Evolutionary conservation across 1,140 invertebrate species (phyloP).

Genomic region (Heliconius nattereri): DNA sequence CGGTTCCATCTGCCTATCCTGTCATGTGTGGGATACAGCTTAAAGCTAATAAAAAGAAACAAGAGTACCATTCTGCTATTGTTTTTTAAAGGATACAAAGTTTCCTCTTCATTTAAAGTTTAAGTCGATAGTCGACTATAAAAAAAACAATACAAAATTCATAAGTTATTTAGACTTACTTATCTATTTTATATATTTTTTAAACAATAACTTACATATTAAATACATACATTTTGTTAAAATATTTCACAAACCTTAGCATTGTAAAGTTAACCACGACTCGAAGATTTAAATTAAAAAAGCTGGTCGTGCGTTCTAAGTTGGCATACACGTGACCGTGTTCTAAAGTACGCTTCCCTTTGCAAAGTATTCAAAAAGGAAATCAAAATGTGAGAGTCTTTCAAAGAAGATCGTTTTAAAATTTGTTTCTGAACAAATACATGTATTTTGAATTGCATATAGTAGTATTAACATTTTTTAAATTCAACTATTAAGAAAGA

Average conservation of each 20-base stretch:
- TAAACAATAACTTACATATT: neutral
- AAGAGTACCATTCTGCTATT: no score
- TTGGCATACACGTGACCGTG: neutral
- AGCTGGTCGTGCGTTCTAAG: neutral
- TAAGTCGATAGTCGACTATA: no score
- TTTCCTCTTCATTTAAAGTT: no score
- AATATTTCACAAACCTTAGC: neutral
- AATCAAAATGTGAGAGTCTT: neutral
- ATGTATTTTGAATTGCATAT: neutral
- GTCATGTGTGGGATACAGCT: no score
- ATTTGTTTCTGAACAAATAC: neutral
- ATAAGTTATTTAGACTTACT: no score
- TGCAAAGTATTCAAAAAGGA: neutral
- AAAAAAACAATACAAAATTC: no score
- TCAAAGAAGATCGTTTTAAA: neutral
- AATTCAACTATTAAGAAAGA: no score
- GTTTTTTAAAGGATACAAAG: no score
- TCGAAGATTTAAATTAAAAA: conserved; percentile 9
- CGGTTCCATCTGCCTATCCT: no score
- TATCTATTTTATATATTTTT: no score
- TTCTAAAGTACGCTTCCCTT: neutral
- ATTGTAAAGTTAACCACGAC: conserved; percentile 5
- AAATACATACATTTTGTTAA: neutral
- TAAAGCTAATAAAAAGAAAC: no score
- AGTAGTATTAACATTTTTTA: no score